Base-by-base conservation (phyloP, 2,797 vertebrate species). In the Lepilemur septentrionalis region DNA sequence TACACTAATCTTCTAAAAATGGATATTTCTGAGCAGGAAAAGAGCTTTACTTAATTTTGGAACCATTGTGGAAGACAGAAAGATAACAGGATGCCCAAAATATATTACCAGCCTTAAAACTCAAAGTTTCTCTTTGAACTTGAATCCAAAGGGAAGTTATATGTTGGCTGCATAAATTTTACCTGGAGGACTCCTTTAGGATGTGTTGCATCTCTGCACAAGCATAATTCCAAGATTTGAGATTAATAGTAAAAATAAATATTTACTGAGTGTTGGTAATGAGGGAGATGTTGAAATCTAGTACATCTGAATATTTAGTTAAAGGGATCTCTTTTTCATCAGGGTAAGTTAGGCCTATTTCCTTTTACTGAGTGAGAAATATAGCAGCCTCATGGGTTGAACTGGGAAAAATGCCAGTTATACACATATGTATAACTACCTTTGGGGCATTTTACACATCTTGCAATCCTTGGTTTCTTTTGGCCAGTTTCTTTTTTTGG, bases 201-300 rank as follows among this genome's bases (percentile, higher is more conserved):
- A 75, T 93, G 81, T 89, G 30, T 84, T 93, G 22, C 2, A 14
- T 75, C 17, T 10, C 35, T 75, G 79, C 93, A 61, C 30, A 93
- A 85, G 35, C 4, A 43, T 50, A 89, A 59, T 86, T 85, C 32
- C 38, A 95, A 91, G 55, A 73, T 80, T 89, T 43, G 41, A 91
- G 69, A 87, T 61, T 90, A 97, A 89, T 73, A 89, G 52, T 65
- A 97, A 97, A 89, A 95, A 88, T 87, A 96, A 95, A 91, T 86
- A 92, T 95, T 93, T 97, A 65, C 80, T 65, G 63, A 96, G n/a
- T 84, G 38, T 67, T 70, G 89, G 59, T 50, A 93, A 50, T 78
- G 82, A 94, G 35, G 69, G 75, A 93, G 70, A 95, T 84, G 10
- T 89, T 94, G 91, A 97, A 89, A 95, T 91, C 75, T 94, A 94